Conservation (phyloP, 2,888 invertebrate genomes). For the Gari tellinella region DNA sequence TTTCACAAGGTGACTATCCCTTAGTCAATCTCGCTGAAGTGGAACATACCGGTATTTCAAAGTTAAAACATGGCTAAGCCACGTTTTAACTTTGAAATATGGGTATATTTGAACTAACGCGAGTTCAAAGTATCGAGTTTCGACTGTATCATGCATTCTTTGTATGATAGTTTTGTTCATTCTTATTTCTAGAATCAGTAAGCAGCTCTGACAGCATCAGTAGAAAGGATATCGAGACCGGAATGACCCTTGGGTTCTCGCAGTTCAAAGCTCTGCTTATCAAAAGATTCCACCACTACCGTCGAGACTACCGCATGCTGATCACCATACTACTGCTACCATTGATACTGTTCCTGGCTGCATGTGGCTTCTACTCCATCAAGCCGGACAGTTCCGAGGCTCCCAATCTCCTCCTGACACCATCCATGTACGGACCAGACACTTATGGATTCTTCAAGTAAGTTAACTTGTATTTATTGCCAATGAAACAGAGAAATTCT, state of each 20-base stretch:
- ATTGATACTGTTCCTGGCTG: conserved; percentile 81
- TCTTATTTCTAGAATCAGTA: not conserved
- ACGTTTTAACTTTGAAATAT: too few relatives aligned
- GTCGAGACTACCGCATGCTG: conserved; percentile 80
- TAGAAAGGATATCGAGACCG: not conserved
- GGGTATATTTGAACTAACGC: too few relatives aligned
- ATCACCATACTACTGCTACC: conserved; percentile 83
- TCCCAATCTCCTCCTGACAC: conserved; percentile 78
- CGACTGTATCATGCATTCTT: too few relatives aligned
- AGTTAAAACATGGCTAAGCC: too few relatives aligned
- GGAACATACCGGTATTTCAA: too few relatives aligned
- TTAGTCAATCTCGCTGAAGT: too few relatives aligned
- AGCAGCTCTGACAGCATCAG: not conserved
- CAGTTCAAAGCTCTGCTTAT: conserved; percentile 78
- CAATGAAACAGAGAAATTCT: too few relatives aligned
- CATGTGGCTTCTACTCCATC: conserved; percentile 82
- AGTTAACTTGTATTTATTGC: conserved; percentile 33
- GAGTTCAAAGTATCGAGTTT: too few relatives aligned
- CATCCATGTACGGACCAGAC: conserved; percentile 81
- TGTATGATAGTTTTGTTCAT: too few relatives aligned
- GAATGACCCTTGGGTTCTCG: conserved; percentile 4
- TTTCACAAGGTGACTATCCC: too few relatives aligned
- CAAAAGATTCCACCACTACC: conserved; percentile 84
- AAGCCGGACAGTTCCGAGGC: conserved; percentile 72
- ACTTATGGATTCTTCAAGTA: conserved; percentile 79